Conservation (phyloP, 2,113 vertebrate genomes). For the mouse (Mus musculus) region GRCm39 chr14:93373501-93374000, state of each 20-base stretch:
- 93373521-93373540: neutral
- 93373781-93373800: neutral
- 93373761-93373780: neutral
- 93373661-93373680: neutral
- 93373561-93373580: neutral
- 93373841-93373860: neutral
- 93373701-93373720: neutral
- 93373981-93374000: neutral
- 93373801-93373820: neutral
- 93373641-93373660: neutral
- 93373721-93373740: neutral
- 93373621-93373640: neutral
- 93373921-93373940: neutral
- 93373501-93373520: neutral
- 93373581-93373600: neutral
- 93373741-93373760: neutral
- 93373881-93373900: neutral
- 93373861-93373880: neutral
- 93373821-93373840: neutral
- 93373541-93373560: neutral
- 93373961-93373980: neutral
- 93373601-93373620: neutral
- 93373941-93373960: neutral
- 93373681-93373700: neutral
- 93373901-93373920: neutral